Percentiles rank a stretch among this genome's conserved stretches.
These are phyloP conservation scores for Polypedilum pembai DNA, from an alignment of 1,140 invertebrate species.

Conservation along the genomic window DNA sequence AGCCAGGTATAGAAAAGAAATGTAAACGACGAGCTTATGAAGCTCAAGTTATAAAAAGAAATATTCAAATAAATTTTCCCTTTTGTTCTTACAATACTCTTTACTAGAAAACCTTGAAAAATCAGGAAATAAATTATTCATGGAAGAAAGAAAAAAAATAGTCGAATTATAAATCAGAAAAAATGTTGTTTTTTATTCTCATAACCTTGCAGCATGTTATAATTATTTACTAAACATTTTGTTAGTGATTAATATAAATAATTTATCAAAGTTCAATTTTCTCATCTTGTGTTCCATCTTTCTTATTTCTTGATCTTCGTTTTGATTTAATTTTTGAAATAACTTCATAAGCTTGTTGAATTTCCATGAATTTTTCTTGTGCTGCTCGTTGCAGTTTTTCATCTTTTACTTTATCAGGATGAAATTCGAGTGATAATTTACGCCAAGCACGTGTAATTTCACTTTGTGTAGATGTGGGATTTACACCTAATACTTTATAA, in stretches of 20 bases:
- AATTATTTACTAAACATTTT: not conserved
- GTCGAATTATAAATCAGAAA: not conserved
- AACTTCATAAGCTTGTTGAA: slow-evolving; percentile 86
- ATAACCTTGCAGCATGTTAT: no score
- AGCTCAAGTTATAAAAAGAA: no score
- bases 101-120: slow-evolving; percentile 6
- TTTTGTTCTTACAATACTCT: no score
- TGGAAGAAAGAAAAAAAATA: not conserved
- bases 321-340: slow-evolving; percentile 75
- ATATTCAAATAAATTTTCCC: no score
- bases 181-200: no score
- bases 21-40: no score
- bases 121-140: slow-evolving; percentile 13
- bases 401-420: slow-evolving; percentile 86
- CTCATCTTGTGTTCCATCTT: slow-evolving; percentile 36
- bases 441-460: slow-evolving; percentile 79
- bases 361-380: slow-evolving; percentile 85
- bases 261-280: not conserved
- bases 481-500: slow-evolving; percentile 73
- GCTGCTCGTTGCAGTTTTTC: slow-evolving; percentile 54
- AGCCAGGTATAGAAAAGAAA: no score
- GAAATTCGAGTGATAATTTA: slow-evolving; percentile 74
- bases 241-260: not conserved
- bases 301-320: slow-evolving; percentile 61
- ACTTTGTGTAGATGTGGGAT: slow-evolving; percentile 66